Percentiles rank a stretch among this genome's conserved stretches.
Conservation (phyloP, 2,888 invertebrate genomes). For the Parnassius glacialis region DNA sequence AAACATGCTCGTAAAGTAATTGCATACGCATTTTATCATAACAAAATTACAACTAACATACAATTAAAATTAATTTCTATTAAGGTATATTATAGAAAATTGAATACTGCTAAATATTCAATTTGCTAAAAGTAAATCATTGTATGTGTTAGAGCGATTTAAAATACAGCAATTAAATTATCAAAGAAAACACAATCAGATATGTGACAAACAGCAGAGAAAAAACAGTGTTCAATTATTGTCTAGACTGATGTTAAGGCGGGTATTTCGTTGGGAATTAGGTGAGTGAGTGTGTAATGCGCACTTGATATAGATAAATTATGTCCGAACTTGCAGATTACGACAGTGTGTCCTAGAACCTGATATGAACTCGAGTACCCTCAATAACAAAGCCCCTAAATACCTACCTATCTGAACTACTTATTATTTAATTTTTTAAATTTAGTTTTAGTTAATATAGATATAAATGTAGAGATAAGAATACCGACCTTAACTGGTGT, state of each 20-base stretch:
- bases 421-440: slow-evolving; percentile 2
- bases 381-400: slow-evolving; percentile 57
- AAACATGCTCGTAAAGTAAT: too few relatives aligned
- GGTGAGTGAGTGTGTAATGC: slow-evolving; percentile 35
- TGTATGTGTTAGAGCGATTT: too few relatives aligned
- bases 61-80: too few relatives aligned
- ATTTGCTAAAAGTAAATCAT: too few relatives aligned
- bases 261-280: slow-evolving; percentile 40
- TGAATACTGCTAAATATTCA: too few relatives aligned
- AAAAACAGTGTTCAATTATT: slow-evolving; percentile 19
- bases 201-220: neutral
- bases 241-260: slow-evolving; percentile 42
- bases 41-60: too few relatives aligned
- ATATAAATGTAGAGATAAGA: too few relatives aligned
- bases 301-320: slow-evolving; percentile 57
- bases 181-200: slow-evolving; percentile 7
- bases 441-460: too few relatives aligned
- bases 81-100: too few relatives aligned
- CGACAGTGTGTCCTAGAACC: slow-evolving; percentile 75
- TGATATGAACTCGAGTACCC: slow-evolving; percentile 68
- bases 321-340: slow-evolving; percentile 59
- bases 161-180: neutral
- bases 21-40: too few relatives aligned
- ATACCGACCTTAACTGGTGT: too few relatives aligned
- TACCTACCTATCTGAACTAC: slow-evolving; percentile 25